Evolutionary conservation across 2,888 invertebrate genomes (phyloP), one percentile per base, ranked within the genome.

Genomic region (Sisyra nigra): DNA sequence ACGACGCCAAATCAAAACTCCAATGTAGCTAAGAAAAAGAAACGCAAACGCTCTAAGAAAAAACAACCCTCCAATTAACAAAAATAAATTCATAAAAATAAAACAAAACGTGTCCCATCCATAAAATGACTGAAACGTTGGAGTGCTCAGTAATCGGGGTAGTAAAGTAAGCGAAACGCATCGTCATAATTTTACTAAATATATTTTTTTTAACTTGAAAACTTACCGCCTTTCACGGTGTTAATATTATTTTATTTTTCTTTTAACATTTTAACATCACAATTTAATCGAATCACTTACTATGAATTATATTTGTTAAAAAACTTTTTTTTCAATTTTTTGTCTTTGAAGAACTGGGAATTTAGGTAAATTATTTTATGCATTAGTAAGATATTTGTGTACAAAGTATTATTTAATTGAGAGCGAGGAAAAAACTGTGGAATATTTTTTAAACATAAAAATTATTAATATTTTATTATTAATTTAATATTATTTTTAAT

Each of bases 1-100:
- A 73, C 58, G 59, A 74, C 70, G 56, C 73, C 51, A 59, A 68
- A 60, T 56, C 68, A 66, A 51, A 63, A 65, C 11, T 64, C 68
- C 33, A 65, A 65, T 41, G 64, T 65, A 48, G 59, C 61, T 45
- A 66, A 66, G 49, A 69, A 67, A 51, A 70, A 68, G 51, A 65
- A 65, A 49, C 62, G 66, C 51, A 70, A 70, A 57, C 65, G 61
- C 36, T 65, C 68, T 33, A 71, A 69, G 51, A 68, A 65, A 49
- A 66, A 67, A 44, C 69, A 69, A 52, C 67, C 9, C 24, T 24
- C 24, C 24, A 24, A 3, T 24, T 24, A 24, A 24, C 24, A 5
- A 24, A 24, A 7, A 24, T n/a, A 24, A 7, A 24, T 24, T 24
- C 7, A 24, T 24, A 24, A 24, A 24, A 24, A 5, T 24, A 24